Evolutionary conservation across 2,888 invertebrate genomes (phyloP).

Genomic region (Parnassius smintheus): DNA sequence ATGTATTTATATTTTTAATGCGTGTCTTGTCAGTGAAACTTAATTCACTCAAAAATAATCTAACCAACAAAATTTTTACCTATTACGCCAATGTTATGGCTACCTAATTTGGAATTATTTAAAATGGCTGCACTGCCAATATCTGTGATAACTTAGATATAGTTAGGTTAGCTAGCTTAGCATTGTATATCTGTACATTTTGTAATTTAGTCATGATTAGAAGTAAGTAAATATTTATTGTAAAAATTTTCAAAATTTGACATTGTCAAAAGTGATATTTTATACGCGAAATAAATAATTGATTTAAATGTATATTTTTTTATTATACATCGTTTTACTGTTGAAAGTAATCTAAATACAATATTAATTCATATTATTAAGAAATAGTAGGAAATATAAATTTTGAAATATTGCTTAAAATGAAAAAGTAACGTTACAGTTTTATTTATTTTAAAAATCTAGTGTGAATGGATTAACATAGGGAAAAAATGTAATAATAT

Average conservation of each 20-base stretch:
- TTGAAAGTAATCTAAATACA: too few relatives aligned
- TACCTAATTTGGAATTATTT: constrained; percentile 63
- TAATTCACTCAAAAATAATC: constrained; percentile 31
- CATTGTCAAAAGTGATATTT: constrained; percentile 70
- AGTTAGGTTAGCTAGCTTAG: constrained; percentile 48
- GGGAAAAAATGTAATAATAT: too few relatives aligned
- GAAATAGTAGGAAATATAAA: too few relatives aligned
- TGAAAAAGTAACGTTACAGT: too few relatives aligned
- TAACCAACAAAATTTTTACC: constrained; percentile 69
- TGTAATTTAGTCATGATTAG: constrained; percentile 62
- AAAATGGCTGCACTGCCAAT: constrained; percentile 66
- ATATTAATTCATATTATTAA: too few relatives aligned
- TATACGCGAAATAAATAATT: constrained; percentile 64
- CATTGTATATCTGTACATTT: constrained; percentile 64
- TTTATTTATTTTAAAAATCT: too few relatives aligned
- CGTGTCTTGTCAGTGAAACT: not conserved
- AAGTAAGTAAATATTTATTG: constrained; percentile 71
- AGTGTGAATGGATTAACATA: too few relatives aligned
- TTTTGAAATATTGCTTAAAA: too few relatives aligned
- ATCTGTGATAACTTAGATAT: constrained; percentile 77
- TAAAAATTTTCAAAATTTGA: constrained; percentile 64
- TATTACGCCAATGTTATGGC: constrained; percentile 63
- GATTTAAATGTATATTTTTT: constrained; percentile 40
- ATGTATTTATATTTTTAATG: not conserved
- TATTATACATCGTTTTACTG: constrained; percentile 16